Evolutionary conservation across 2,888 invertebrate species (phyloP).

Genomic region (Peribatodes rhomboidaria): DNA sequence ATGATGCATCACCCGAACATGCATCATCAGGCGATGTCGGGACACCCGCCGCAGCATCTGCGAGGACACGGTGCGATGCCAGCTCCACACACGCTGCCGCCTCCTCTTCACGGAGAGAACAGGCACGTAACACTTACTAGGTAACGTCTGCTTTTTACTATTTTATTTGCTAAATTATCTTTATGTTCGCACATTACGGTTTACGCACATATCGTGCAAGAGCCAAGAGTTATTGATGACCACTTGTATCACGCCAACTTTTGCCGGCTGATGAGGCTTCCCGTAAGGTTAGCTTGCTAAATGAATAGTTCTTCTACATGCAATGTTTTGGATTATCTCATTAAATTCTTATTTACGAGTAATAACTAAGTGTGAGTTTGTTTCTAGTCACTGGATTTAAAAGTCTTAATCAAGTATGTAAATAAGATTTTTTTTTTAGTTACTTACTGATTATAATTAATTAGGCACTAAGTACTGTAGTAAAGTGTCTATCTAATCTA

Average conservation of each 20-base stretch:
- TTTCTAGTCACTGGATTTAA: too few relatives aligned
- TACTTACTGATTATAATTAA: too few relatives aligned
- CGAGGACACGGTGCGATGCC: conserved; percentile 79
- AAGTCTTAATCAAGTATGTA: too few relatives aligned
- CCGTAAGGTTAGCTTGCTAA: neutral
- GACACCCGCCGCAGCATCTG: conserved; percentile 83
- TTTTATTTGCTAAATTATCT: conserved; percentile 60
- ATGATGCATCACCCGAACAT: conserved; percentile 87
- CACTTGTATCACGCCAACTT: conserved; percentile 4
- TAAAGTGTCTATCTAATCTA: too few relatives aligned
- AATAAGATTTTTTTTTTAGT: too few relatives aligned
- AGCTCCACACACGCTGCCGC: conserved; percentile 88
- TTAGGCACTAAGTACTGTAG: too few relatives aligned
- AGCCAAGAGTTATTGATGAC: neutral
- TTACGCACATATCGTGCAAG: conserved; percentile 5
- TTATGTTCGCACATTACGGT: conserved; percentile 6
- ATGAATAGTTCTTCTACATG: neutral
- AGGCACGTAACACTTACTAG: conserved; percentile 85
- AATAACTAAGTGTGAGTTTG: too few relatives aligned
- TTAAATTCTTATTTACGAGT: too few relatives aligned
- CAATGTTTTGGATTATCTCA: neutral
- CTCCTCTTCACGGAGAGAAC: conserved; percentile 89
- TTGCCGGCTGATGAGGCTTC: conserved; percentile 6
- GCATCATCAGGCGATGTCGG: conserved; percentile 85
- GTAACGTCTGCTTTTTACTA: conserved; percentile 77